These are phyloP conservation scores for Conomelus anceps DNA, from an alignment of 2,888 invertebrate species.

Conservation along the genomic window DNA sequence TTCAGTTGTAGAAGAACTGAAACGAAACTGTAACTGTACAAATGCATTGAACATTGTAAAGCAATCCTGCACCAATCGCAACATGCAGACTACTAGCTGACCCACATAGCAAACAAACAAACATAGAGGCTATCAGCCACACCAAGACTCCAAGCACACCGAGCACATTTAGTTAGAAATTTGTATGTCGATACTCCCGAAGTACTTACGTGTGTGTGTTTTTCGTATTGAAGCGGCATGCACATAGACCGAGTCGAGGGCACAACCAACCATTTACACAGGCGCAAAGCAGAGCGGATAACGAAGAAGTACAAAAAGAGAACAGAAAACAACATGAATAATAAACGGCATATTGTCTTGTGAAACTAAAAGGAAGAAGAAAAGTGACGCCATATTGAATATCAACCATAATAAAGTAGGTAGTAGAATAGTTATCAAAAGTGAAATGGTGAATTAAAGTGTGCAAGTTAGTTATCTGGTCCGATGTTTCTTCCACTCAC, in stretches of 20 bases:
- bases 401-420: background rate
- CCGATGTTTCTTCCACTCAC: background rate
- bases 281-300: conserved; percentile 72
- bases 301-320: conserved; percentile 65
- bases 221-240: conserved; percentile 62
- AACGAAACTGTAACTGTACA: background rate
- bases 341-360: conserved; percentile 9
- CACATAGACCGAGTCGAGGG: conserved; percentile 58
- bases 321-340: conserved; percentile 38
- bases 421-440: background rate
- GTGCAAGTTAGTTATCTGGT: background rate
- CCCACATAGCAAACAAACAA: conserved; percentile 12
- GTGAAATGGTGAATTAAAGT: background rate
- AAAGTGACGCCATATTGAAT: background rate
- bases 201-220: conserved; percentile 58
- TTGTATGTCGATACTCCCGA: conserved; percentile 35
- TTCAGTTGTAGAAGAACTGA: background rate
- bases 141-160: conserved; percentile 11
- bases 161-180: conserved; percentile 23
- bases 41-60: background rate
- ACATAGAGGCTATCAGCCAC: conserved; percentile 9
- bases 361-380: conserved; percentile 3
- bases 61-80: conserved; percentile 7
- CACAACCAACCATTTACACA: conserved; percentile 67
- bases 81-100: background rate